Conservation (phyloP, 2,797 vertebrate species). For the Leuciscus waleckii region DNA sequence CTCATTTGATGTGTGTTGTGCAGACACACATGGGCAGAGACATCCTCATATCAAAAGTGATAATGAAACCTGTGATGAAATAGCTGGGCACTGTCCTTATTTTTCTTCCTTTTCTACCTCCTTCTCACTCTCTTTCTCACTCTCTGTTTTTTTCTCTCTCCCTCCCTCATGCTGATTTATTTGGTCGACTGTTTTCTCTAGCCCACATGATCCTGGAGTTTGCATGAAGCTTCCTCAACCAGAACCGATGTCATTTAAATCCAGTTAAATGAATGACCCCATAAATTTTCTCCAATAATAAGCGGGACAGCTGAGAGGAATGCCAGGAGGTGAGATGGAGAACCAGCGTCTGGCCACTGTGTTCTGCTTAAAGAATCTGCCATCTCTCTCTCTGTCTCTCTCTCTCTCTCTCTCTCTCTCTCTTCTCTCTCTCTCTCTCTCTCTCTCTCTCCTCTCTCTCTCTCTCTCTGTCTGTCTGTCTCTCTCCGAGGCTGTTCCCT, state of each 20-base stretch:
- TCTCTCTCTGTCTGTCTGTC: neutral
- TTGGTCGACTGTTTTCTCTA: slow-evolving; percentile 89
- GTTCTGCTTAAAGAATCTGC: slow-evolving; percentile 59
- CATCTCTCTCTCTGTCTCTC: slow-evolving; percentile 67
- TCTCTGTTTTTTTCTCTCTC: slow-evolving; percentile 4
- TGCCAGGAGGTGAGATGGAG: slow-evolving; percentile 67
- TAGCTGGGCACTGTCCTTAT: slow-evolving; percentile 6
- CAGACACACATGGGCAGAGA: neutral
- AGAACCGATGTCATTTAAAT: slow-evolving; percentile 91
- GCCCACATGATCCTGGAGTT: slow-evolving; percentile 87
- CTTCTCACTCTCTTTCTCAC: slow-evolving; percentile 25
- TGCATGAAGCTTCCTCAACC: slow-evolving; percentile 87
- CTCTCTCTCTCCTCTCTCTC: slow-evolving; percentile 68
- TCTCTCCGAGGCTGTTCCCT: slow-evolving; percentile 32
- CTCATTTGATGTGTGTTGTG: neutral
- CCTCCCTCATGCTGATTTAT: slow-evolving; percentile 85
- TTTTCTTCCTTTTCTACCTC: slow-evolving; percentile 31
- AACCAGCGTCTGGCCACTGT: slow-evolving; percentile 20
- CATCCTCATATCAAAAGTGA: neutral
- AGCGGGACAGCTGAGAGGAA: slow-evolving; percentile 83
- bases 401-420: slow-evolving; percentile 44
- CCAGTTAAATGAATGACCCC: slow-evolving; percentile 93
- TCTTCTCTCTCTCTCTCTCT: slow-evolving; percentile 25
- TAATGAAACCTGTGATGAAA: neutral
- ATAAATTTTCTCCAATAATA: slow-evolving; percentile 94